These are phyloP conservation scores for Drosophila emarginata DNA, from an alignment of 2,888 invertebrate species.

Conservation along the genomic window DNA sequence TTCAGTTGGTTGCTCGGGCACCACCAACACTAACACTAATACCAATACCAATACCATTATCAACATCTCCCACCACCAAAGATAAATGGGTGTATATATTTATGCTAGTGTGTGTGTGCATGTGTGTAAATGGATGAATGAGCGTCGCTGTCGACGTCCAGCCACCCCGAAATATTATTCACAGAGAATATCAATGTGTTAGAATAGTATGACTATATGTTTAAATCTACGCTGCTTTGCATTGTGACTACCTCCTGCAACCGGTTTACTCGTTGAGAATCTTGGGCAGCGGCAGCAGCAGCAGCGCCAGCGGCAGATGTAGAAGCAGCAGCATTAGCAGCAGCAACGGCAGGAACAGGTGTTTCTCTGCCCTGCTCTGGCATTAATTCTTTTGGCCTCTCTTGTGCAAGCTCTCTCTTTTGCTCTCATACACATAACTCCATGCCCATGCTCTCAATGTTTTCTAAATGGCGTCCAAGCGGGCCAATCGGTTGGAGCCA, in stretches of 20 bases:
- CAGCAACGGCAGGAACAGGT: constrained; percentile 62
- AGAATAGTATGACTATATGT: background rate
- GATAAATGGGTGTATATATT: background rate
- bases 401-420: background rate
- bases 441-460: constrained; percentile 23
- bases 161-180: background rate
- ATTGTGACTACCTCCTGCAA: constrained; percentile 22
- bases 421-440: constrained; percentile 6
- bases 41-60: constrained; percentile 19
- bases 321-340: constrained; percentile 13
- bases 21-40: background rate
- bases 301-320: constrained; percentile 63
- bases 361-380: constrained; percentile 56
- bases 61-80: constrained; percentile 31
- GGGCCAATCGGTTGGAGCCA: constrained; percentile 80
- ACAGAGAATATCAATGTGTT: background rate
- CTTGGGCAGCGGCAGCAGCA: constrained; percentile 19
- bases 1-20: constrained; percentile 19
- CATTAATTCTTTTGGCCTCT: constrained; percentile 36
- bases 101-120: background rate
- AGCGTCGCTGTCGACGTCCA: constrained; percentile 15
- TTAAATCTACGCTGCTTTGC: background rate
- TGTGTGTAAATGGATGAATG: background rate
- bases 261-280: constrained; percentile 14
- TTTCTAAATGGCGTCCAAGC: constrained; percentile 81